phyloP scores from a whole-genome alignment of 2,113 vertebrate species.

The Acanthisitta chloris region DNA sequence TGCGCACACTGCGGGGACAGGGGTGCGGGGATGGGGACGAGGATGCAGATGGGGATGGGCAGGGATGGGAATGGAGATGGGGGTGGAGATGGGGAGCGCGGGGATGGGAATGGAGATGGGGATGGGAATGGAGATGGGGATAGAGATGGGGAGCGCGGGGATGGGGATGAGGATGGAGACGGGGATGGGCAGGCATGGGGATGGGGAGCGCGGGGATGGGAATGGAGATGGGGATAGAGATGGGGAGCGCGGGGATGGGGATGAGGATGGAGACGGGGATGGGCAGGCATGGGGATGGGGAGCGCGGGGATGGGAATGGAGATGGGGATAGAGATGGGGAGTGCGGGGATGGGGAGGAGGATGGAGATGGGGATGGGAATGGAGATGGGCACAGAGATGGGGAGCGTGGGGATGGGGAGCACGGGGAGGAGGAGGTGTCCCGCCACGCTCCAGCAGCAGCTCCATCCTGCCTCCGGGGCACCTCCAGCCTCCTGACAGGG shows the following conservation, averaged over 20 bases:
- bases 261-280: no score
- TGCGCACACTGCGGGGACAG: neutral
- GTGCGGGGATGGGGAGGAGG: neutral
- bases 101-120: no score
- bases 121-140: no score
- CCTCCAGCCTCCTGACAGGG: neutral
- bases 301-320: accelerated
- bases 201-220: neutral
- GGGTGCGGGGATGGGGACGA: neutral
- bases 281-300: neutral
- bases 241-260: neutral
- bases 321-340: no score
- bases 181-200: no score
- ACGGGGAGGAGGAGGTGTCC: neutral
- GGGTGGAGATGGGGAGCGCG: neutral
- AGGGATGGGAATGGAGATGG: no score
- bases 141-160: neutral
- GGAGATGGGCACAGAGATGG: no score
- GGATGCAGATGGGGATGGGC: neutral
- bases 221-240: no score
- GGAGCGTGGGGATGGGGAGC: neutral
- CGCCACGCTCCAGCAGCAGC: neutral
- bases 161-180: neutral
- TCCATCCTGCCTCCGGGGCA: neutral
- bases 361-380: neutral